Conservation (phyloP, 1,140 invertebrate species). For the Drosophila ambigua region DNA sequence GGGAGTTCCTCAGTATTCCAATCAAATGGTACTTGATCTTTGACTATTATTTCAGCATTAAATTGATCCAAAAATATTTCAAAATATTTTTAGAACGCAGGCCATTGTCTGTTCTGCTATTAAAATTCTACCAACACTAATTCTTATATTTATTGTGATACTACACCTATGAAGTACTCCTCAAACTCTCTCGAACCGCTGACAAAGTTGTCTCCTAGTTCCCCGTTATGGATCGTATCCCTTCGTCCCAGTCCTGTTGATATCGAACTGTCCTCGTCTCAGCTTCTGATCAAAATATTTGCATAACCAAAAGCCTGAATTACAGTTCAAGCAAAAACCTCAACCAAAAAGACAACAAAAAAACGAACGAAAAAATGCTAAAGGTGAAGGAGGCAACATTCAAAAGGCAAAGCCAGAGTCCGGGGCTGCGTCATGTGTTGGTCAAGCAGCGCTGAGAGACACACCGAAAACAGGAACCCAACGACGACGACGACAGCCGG, state of each 20-base stretch:
- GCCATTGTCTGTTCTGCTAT: too few species aligned
- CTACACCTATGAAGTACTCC: too few species aligned
- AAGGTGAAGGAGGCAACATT: constrained; percentile 1
- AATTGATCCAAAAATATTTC: too few species aligned
- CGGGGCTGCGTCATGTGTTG: constrained; percentile 68
- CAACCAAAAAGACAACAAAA: neutral
- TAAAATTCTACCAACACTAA: too few species aligned
- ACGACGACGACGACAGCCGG: constrained; percentile 71
- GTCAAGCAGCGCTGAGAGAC: constrained; percentile 29
- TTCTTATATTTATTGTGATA: too few species aligned
- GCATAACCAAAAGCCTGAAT: constrained; percentile 70
- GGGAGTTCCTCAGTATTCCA: too few species aligned
- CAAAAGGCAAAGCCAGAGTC: constrained; percentile 20
- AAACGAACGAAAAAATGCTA: neutral
- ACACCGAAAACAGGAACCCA: constrained; percentile 19
- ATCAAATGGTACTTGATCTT: too few species aligned
- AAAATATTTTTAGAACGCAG: too few species aligned
- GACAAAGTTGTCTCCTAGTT: too few species aligned
- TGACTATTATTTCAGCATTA: neutral
- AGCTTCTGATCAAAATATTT: constrained; percentile 68
- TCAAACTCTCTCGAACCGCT: neutral
- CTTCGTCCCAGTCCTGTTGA: constrained; percentile 22
- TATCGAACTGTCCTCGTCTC: constrained; percentile 45
- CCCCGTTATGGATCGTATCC: too few species aligned
- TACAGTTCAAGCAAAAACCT: constrained; percentile 57